Conservation (phyloP, 1,140 invertebrate genomes). For the Drosophila obscura region DNA sequence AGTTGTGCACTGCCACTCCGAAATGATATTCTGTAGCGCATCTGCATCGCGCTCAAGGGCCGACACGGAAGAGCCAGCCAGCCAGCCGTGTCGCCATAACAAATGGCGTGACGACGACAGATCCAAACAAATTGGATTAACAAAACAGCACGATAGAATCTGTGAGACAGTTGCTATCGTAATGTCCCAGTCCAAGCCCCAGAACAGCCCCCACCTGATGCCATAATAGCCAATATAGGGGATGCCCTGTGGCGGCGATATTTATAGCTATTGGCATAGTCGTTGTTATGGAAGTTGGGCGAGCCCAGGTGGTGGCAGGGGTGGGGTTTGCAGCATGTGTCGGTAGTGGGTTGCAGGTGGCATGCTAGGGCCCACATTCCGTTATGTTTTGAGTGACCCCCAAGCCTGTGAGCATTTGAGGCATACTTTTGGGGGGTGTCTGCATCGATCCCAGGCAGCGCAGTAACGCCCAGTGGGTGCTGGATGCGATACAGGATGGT, state of each 20-base stretch:
- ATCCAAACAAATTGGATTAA: conserved; percentile 41
- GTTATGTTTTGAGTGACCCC: conserved; percentile 9
- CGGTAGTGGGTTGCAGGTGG: too few relatives aligned
- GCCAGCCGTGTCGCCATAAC: too few relatives aligned
- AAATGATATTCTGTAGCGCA: too few relatives aligned
- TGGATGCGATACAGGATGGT: too few relatives aligned
- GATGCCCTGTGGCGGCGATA: conserved; percentile 41
- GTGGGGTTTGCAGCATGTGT: too few relatives aligned
- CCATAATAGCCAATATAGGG: conserved; percentile 35
- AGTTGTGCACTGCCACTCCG: too few relatives aligned
- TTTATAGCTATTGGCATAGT: conserved; percentile 57
- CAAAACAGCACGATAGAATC: conserved; percentile 21
- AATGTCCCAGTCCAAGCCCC: conserved; percentile 12
- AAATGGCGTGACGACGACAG: conserved; percentile 31
- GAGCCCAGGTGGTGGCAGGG: background rate
- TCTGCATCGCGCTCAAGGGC: too few relatives aligned
- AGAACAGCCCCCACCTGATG: conserved; percentile 6
- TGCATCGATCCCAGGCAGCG: background rate
- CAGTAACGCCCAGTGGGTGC: background rate
- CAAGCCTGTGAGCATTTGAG: conserved; percentile 1
- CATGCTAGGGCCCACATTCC: background rate
- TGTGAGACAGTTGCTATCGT: conserved; percentile 20
- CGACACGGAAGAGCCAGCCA: too few relatives aligned
- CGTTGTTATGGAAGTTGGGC: conserved; percentile 25
- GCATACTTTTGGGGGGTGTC: conserved; percentile 35